Conservation (phyloP, 2,113 vertebrate genomes). For the Recurvirostra avosetta region DNA sequence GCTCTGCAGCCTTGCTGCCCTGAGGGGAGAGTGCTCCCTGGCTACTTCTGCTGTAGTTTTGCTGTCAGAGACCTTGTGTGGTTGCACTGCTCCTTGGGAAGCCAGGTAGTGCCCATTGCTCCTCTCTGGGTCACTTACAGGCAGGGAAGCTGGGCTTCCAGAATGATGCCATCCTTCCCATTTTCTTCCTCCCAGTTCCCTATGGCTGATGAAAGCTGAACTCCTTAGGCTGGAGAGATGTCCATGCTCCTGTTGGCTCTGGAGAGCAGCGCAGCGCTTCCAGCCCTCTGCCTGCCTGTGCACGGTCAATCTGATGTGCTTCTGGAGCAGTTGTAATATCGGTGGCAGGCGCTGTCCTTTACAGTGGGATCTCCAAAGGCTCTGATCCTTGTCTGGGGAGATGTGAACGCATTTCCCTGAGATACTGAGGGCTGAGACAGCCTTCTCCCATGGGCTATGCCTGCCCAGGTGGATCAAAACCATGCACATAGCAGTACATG, state of each 20-base stretch:
- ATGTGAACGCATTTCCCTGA: background rate
- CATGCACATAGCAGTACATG: background rate
- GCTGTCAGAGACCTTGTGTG: background rate
- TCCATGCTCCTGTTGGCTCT: background rate
- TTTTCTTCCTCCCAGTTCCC: background rate
- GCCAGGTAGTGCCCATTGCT: background rate
- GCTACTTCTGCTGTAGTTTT: background rate
- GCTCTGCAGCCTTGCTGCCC: background rate
- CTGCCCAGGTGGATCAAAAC: background rate
- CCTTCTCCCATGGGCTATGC: background rate
- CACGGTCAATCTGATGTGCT: background rate
- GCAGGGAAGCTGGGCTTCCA: background rate
- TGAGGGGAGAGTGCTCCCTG: background rate
- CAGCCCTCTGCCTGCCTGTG: background rate
- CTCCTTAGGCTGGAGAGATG: background rate
- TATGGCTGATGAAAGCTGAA: background rate
- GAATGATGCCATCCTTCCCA: background rate
- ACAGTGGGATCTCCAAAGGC: background rate
- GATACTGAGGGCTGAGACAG: background rate
- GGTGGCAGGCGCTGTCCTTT: background rate
- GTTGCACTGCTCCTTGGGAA: background rate
- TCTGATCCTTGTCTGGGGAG: background rate
- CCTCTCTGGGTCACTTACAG: background rate
- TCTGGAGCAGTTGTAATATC: background rate
- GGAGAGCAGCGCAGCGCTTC: background rate